phyloP scores from a whole-genome alignment of 2,113 vertebrate genomes.

The Ophiodon elongatus region DNA sequence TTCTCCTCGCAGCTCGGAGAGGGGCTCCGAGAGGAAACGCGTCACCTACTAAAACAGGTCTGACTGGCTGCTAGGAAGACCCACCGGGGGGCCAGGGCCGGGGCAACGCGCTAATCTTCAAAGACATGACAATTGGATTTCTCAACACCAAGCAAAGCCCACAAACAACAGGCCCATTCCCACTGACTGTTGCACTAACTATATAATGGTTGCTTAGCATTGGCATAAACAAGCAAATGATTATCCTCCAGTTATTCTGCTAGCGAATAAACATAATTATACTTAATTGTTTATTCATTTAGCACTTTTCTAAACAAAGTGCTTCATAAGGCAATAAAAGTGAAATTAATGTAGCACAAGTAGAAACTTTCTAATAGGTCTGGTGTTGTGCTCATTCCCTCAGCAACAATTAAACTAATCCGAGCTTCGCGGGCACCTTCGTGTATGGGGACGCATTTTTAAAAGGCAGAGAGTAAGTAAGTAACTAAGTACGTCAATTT shows the following conservation, averaged over 20 bases:
- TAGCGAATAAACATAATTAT: background rate
- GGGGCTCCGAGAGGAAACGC: slow-evolving; percentile 33
- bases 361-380: background rate
- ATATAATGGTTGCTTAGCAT: background rate
- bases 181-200: background rate
- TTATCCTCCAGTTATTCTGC: background rate
- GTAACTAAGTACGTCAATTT: no score
- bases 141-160: background rate
- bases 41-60: slow-evolving; percentile 32
- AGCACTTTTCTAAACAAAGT: background rate
- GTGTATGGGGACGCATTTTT: background rate
- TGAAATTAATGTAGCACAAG: background rate
- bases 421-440: no score
- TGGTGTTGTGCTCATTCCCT: background rate
- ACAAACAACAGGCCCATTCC: background rate
- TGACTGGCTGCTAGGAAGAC: slow-evolving; percentile 4
- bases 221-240: background rate
- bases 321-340: background rate
- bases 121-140: background rate
- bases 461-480: background rate
- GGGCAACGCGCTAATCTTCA: slow-evolving; percentile 10
- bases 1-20: slow-evolving; percentile 21
- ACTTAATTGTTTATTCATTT: background rate
- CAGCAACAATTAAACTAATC: background rate
- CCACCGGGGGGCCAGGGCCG: background rate